phyloP scores from a whole-genome alignment of 1,140 invertebrate species.

The Megathymus violae region DNA sequence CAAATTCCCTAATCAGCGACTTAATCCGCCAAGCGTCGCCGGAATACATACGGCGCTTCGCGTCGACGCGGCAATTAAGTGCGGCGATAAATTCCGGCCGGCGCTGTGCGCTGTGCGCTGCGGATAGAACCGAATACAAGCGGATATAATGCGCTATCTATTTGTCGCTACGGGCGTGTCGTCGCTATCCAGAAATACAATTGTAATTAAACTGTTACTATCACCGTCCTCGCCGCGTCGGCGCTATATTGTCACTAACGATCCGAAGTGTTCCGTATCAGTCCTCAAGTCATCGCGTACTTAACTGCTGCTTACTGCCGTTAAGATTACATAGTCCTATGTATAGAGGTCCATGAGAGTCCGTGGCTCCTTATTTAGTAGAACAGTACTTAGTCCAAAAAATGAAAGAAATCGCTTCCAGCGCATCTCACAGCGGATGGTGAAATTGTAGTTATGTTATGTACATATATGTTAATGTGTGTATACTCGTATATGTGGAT shows the following conservation, averaged over 20 bases:
- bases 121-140: too few relatives aligned
- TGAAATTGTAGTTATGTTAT: too few relatives aligned
- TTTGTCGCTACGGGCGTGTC: slow-evolving; percentile 1
- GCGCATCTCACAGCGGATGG: too few relatives aligned
- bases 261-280: not conserved
- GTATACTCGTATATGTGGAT: too few relatives aligned
- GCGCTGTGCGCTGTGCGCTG: not conserved
- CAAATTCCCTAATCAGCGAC: slow-evolving; percentile 23
- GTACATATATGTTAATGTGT: too few relatives aligned
- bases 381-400: too few relatives aligned
- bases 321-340: too few relatives aligned
- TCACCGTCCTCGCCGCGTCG: not conserved
- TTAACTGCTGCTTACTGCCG: too few relatives aligned
- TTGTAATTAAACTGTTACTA: not conserved
- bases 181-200: not conserved
- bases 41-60: slow-evolving; percentile 10
- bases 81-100: slow-evolving; percentile 17
- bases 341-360: too few relatives aligned
- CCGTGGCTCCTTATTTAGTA: too few relatives aligned
- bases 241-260: not conserved
- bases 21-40: not conserved
- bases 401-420: too few relatives aligned
- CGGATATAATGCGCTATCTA: not conserved
- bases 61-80: slow-evolving; percentile 23
- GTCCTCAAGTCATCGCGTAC: too few relatives aligned